Conservation (phyloP, 2,888 invertebrate species). For the Synergus japonicus region DNA sequence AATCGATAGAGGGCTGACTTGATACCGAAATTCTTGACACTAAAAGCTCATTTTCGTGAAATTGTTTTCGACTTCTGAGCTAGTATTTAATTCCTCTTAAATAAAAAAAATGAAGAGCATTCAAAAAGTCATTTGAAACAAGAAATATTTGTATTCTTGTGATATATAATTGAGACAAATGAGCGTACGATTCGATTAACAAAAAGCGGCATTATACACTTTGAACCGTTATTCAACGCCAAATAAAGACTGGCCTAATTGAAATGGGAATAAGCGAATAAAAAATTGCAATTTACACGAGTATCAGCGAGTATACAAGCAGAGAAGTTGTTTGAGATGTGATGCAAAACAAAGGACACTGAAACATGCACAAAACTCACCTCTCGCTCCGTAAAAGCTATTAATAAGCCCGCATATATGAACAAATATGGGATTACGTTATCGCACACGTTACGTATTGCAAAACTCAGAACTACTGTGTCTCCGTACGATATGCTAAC, state of each 20-base stretch:
- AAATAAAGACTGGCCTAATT: conserved; percentile 26
- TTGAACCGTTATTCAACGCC: conserved; percentile 31
- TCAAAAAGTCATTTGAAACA: not conserved
- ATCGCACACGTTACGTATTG: conserved; percentile 31
- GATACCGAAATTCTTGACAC: not conserved
- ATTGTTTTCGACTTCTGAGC: not conserved
- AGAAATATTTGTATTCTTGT: not conserved
- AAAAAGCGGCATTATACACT: conserved; percentile 29
- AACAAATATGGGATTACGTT: conserved; percentile 41
- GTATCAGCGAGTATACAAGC: not conserved
- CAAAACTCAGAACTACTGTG: conserved; percentile 35
- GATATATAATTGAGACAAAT: conserved; percentile 8
- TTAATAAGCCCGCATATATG: conserved; percentile 37
- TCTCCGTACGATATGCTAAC: conserved; percentile 23
- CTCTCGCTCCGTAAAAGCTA: conserved; percentile 32
- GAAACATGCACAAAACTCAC: conserved; percentile 30
- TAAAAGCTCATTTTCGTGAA: not conserved
- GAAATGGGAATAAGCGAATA: conserved; percentile 8
- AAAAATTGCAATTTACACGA: conserved; percentile 21
- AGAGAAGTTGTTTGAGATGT: conserved; percentile 16
- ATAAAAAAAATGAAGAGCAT: not conserved
- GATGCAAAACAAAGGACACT: conserved; percentile 36
- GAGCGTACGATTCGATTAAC: not conserved
- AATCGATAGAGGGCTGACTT: not conserved
- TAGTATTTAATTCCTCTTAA: too few species aligned